Conservation (phyloP, 2,797 vertebrate genomes). For the Hydrocynus forskahlii region DNA sequence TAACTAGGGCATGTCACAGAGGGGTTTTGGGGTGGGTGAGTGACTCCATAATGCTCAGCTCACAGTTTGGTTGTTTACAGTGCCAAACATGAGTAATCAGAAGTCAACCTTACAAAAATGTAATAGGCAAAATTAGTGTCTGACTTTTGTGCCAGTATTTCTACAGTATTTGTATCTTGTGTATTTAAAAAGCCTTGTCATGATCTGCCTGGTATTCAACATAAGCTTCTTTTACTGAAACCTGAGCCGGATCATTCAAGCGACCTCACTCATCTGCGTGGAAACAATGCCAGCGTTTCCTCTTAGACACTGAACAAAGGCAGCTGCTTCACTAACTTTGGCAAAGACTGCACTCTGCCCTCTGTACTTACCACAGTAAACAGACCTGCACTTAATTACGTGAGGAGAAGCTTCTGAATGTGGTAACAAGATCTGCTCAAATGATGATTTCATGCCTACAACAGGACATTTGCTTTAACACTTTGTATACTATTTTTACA, state of each 20-base stretch:
- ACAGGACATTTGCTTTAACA: background rate
- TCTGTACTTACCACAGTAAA: background rate
- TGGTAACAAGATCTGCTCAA: too few species aligned
- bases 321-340: constrained; percentile 9
- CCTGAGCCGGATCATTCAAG: constrained; percentile 49
- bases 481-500: background rate
- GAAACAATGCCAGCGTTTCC: constrained; percentile 30
- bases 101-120: too few species aligned
- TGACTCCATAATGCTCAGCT: constrained; percentile 55
- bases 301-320: constrained; percentile 4
- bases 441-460: too few species aligned
- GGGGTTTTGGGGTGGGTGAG: constrained; percentile 43
- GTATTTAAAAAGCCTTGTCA: constrained; percentile 53
- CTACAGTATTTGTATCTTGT: background rate
- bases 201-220: constrained; percentile 59
- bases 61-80: background rate
- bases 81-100: background rate
- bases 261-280: constrained; percentile 29
- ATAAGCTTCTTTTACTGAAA: constrained; percentile 56
- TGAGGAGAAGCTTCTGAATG: background rate
- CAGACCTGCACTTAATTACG: constrained; percentile 3
- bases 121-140: too few species aligned
- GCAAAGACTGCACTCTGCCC: background rate
- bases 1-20: constrained; percentile 70
- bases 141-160: background rate